A percentile compares a stretch with the other conserved stretches of the same genome.
phyloP scores from a whole-genome alignment of 2,113 vertebrate genomes.

The Tragulus kanchil region DNA sequence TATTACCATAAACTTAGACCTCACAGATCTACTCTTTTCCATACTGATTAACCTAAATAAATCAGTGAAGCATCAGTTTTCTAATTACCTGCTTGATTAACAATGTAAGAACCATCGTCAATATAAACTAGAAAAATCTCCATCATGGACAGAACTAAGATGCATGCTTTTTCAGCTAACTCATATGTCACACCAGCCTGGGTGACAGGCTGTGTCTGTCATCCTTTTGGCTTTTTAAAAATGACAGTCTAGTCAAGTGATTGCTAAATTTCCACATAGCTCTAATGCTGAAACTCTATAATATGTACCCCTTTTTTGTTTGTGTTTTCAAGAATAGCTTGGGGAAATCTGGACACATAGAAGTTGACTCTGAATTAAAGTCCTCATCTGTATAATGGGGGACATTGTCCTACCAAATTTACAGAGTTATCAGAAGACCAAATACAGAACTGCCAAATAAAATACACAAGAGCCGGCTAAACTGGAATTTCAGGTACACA shows the following conservation, averaged over 20 bases:
- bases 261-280: neutral
- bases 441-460: constrained; percentile 30
- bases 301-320: too few species aligned
- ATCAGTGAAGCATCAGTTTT: constrained; percentile 18
- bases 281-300: neutral
- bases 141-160: neutral
- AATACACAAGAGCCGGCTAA: neutral
- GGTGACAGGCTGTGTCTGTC: neutral
- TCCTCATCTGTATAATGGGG: neutral
- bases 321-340: neutral
- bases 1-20: constrained; percentile 54
- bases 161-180: neutral
- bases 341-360: neutral
- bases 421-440: neutral
- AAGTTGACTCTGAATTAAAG: neutral
- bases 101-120: neutral
- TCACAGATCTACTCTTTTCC: constrained; percentile 45
- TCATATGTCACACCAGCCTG: neutral
- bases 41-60: constrained; percentile 33
- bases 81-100: constrained; percentile 55
- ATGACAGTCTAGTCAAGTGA: neutral
- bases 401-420: neutral
- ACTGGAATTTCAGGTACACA: constrained; percentile 27
- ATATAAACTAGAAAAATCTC: constrained; percentile 6
- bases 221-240: neutral